phyloP scores from a whole-genome alignment of 1,140 invertebrate genomes.

The Micrasema longulum region DNA sequence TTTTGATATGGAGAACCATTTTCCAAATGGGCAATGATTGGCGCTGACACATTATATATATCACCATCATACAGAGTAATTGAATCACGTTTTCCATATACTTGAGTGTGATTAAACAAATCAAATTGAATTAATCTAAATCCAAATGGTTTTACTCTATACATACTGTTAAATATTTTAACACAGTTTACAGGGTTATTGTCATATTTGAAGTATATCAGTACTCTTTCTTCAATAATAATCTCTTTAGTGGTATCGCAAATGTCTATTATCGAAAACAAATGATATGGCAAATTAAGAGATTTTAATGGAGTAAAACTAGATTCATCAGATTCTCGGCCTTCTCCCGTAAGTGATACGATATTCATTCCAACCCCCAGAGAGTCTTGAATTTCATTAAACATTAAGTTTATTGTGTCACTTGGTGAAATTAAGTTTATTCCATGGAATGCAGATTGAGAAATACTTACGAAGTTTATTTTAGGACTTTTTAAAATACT shows the following conservation, averaged over 20 bases:
- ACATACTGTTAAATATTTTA: constrained; percentile 93
- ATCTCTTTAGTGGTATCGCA: constrained; percentile 96
- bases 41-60: constrained; percentile 87
- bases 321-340: constrained; percentile 86
- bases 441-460: constrained; percentile 88
- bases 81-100: constrained; percentile 84
- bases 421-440: constrained; percentile 92
- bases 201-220: constrained; percentile 98
- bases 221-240: constrained; percentile 87
- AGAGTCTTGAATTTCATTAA: constrained; percentile 83
- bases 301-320: constrained; percentile 87
- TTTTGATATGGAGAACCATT: constrained; percentile 78
- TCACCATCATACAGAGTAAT: constrained; percentile 93
- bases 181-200: constrained; percentile 96
- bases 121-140: constrained; percentile 94
- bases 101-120: constrained; percentile 89
- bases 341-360: constrained; percentile 92
- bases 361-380: constrained; percentile 91
- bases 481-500: constrained; percentile 86
- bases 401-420: constrained; percentile 78
- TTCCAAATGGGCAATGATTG: constrained; percentile 77
- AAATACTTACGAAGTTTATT: constrained; percentile 86
- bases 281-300: constrained; percentile 90
- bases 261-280: constrained; percentile 97
- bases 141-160: constrained; percentile 86